Evolutionary conservation across 2,113 vertebrate species (phyloP).

Genomic region (Poeciliopsis turrubarensis): DNA sequence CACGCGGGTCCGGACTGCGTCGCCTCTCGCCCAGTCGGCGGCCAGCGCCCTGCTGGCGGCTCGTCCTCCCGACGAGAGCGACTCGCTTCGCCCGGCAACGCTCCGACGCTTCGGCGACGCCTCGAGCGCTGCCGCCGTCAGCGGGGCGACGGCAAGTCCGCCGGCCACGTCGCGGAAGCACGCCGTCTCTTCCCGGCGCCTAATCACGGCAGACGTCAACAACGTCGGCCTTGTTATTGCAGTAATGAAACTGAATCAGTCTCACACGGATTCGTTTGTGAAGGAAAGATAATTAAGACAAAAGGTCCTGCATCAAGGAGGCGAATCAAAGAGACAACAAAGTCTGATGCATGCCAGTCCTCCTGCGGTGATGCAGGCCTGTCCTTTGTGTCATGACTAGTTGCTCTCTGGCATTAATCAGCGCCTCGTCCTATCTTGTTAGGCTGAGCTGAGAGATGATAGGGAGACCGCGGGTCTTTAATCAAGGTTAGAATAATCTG

Average conservation of each 20-base stretch:
- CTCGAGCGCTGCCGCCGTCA: slow-evolving; percentile 23
- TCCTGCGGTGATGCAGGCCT: slow-evolving; percentile 54
- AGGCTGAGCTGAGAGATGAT: slow-evolving; percentile 74
- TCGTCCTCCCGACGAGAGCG: slow-evolving; percentile 47
- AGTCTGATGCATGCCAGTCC: slow-evolving; percentile 55
- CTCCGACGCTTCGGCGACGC: slow-evolving; percentile 36
- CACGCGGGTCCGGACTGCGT: slow-evolving; percentile 4
- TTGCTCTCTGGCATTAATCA: slow-evolving; percentile 74
- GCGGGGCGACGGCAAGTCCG: slow-evolving; percentile 42
- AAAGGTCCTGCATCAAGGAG: slow-evolving; percentile 61
- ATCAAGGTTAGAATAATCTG: slow-evolving; percentile 82
- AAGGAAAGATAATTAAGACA: slow-evolving; percentile 70
- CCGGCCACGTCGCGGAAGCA: slow-evolving; percentile 12
- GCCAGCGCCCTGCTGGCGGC: slow-evolving; percentile 37
- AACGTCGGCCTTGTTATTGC: slow-evolving; percentile 45
- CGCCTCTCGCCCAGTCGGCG: slow-evolving; percentile 19
- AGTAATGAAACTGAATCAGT: slow-evolving; percentile 67
- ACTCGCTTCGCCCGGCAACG: slow-evolving; percentile 41
- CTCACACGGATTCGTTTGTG: slow-evolving; percentile 71
- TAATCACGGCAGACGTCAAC: slow-evolving; percentile 65
- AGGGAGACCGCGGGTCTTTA: slow-evolving; percentile 77
- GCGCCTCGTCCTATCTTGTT: slow-evolving; percentile 72
- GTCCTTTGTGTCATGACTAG: slow-evolving; percentile 72
- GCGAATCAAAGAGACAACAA: slow-evolving; percentile 55
- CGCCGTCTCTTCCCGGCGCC: slow-evolving; percentile 12